Evolutionary conservation across 2,797 vertebrate genomes (phyloP).

Genomic region (Odontamblyopus lacepedii): DNA sequence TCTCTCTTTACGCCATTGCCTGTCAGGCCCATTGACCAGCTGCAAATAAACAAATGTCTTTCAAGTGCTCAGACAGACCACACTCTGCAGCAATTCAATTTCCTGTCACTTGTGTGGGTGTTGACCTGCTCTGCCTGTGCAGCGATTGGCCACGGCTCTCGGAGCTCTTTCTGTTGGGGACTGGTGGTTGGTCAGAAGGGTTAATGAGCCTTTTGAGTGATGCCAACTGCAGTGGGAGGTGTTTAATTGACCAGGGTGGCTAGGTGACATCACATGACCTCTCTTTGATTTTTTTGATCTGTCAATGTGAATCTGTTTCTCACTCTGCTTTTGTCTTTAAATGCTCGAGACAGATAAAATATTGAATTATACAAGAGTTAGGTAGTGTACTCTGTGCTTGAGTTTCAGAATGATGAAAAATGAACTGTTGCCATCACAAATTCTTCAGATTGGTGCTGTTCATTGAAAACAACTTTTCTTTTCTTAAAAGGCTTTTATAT

Average conservation of each 20-base stretch:
- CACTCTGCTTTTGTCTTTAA: slow-evolving; percentile 49
- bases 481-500: too few species aligned
- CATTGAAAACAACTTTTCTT: too few species aligned
- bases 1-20: slow-evolving; percentile 53
- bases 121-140: slow-evolving; percentile 71
- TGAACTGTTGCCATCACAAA: too few species aligned
- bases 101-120: slow-evolving; percentile 83
- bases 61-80: slow-evolving; percentile 76
- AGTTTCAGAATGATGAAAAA: too few species aligned
- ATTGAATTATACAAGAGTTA: background rate
- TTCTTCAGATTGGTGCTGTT: too few species aligned
- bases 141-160: slow-evolving; percentile 71
- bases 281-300: slow-evolving; percentile 58
- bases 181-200: slow-evolving; percentile 82
- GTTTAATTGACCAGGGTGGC: slow-evolving; percentile 81
- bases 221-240: slow-evolving; percentile 80
- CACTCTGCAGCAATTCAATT: slow-evolving; percentile 75
- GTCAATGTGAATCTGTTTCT: slow-evolving; percentile 67
- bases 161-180: slow-evolving; percentile 69
- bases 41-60: slow-evolving; percentile 81
- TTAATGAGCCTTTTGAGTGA: slow-evolving; percentile 85
- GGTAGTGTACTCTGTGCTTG: too few species aligned
- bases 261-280: slow-evolving; percentile 75
- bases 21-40: slow-evolving; percentile 63
- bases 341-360: background rate